Conservation (phyloP, 2,888 invertebrate species). For the Dorcus parallelipipedus region DNA sequence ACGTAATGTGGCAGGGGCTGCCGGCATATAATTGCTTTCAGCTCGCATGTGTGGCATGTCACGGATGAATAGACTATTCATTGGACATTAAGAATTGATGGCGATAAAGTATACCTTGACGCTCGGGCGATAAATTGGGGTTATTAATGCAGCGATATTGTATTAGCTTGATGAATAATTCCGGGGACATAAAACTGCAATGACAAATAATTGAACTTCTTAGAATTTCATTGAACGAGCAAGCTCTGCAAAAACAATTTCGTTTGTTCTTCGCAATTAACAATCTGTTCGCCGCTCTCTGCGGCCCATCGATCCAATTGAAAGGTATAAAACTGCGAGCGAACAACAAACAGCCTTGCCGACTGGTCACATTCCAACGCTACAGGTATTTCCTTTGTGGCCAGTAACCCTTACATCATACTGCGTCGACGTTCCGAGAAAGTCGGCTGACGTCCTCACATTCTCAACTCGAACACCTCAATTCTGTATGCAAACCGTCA, state of each 20-base stretch:
- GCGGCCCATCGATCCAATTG: conserved; percentile 12
- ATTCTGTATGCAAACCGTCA: background rate
- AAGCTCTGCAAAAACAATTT: no score
- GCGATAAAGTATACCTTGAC: background rate
- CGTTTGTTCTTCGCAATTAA: background rate
- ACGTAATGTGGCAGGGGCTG: background rate
- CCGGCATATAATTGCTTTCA: background rate
- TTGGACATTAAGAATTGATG: background rate
- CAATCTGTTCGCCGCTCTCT: background rate
- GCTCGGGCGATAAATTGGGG: background rate
- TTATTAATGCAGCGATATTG: background rate
- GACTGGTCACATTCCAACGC: conserved; percentile 35
- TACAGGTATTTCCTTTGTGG: conserved; percentile 41
- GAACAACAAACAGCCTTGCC: conserved; percentile 19
- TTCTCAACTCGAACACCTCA: background rate
- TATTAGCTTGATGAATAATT: background rate
- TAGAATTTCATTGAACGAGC: no score
- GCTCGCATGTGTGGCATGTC: background rate
- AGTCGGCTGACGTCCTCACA: background rate
- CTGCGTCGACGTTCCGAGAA: background rate
- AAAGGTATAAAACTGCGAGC: conserved; percentile 15
- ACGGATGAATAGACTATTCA: background rate
- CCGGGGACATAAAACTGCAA: no score
- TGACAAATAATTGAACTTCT: no score
- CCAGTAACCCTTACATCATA: conserved; percentile 11